Evolutionary conservation across 1,140 invertebrate species (phyloP), one percentile per base, ranked within the genome.

Genomic region (Cotesia chilonis): DNA sequence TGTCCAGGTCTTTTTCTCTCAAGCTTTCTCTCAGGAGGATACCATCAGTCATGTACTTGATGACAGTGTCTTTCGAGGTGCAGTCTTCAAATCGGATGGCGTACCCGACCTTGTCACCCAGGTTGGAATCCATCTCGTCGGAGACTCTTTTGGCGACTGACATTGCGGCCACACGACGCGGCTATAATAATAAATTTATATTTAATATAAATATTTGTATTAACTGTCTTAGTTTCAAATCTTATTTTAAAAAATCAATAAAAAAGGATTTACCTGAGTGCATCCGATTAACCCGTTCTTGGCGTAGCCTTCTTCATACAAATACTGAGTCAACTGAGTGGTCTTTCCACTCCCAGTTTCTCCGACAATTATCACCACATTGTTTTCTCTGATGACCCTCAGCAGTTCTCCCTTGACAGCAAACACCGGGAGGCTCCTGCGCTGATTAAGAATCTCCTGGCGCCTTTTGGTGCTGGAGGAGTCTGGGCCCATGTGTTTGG

Each of bases 31-130:
- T 88, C 4, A 99, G 87, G 61, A 99, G 85, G 79, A 99, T 99
- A 89, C 98, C 98, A 87, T 99, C 98, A 0, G 98, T 99, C 97
- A 99, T 99, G 83, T 99, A 99, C 86, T 99, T 99, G 54, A 99
- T 98, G 5, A 98, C 91, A 0, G 98, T 99, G 82, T 87, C 93
- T 81, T 98, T 95, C 0, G 93, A 95, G 0, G 98, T 99, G 83
- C 98, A 99, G 86, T 99, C 98, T 86, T 99, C 98, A 88, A 99
- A 99, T 81, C 98, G 95, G 82, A 99, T 99, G 7, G 98, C 97
- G 88, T 99, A 99, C 14, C 98, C 98, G 37, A 99, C 95, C 85
- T 96, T 94, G 61, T 95, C 93, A 17, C 95, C 95, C 41, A 99
- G 85, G 77, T 93, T 92, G 1, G 94, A 94, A 36, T 91, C 90